phyloP scores from a whole-genome alignment of 2,797 vertebrate genomes.

The Argentina silus region DNA sequence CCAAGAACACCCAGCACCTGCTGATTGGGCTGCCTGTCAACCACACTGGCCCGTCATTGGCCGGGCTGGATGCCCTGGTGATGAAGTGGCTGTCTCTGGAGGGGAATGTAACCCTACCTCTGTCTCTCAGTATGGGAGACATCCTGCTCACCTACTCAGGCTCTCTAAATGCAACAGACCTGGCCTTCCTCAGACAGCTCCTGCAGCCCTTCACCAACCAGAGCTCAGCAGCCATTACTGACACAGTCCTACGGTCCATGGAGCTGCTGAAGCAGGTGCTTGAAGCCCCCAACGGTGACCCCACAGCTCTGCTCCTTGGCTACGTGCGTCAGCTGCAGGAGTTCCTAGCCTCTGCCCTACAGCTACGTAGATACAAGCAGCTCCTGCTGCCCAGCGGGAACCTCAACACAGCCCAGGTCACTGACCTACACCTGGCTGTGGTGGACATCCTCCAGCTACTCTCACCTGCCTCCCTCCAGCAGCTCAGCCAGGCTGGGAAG shows the following conservation, averaged over 20 bases:
- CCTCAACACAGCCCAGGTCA: slow-evolving; percentile 44
- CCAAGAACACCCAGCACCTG: slow-evolving; percentile 62
- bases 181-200: slow-evolving; percentile 48
- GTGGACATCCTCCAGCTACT: slow-evolving; percentile 64
- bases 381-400: slow-evolving; percentile 34
- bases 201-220: slow-evolving; percentile 65
- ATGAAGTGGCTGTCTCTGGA: slow-evolving; percentile 59
- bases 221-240: slow-evolving; percentile 56
- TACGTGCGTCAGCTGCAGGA: slow-evolving; percentile 68
- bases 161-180: slow-evolving; percentile 50
- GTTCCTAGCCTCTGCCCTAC: slow-evolving; percentile 54
- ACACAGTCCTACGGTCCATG: slow-evolving; percentile 62
- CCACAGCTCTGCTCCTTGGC: slow-evolving; percentile 50
- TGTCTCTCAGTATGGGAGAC: slow-evolving; percentile 64
- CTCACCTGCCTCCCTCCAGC: slow-evolving; percentile 53
- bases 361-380: slow-evolving; percentile 46
- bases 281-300: slow-evolving; percentile 56
- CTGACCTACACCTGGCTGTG: slow-evolving; percentile 43
- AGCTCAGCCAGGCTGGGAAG: slow-evolving; percentile 55
- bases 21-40: slow-evolving; percentile 51
- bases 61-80: slow-evolving; percentile 62
- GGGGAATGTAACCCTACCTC: slow-evolving; percentile 59
- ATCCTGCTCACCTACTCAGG: slow-evolving; percentile 61
- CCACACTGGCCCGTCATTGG: slow-evolving; percentile 55
- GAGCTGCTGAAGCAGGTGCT: slow-evolving; percentile 57